Evolutionary conservation across 2,888 invertebrate genomes (phyloP), one percentile per base, ranked within the genome.

Genomic region (Urechis unicinctus): DNA sequence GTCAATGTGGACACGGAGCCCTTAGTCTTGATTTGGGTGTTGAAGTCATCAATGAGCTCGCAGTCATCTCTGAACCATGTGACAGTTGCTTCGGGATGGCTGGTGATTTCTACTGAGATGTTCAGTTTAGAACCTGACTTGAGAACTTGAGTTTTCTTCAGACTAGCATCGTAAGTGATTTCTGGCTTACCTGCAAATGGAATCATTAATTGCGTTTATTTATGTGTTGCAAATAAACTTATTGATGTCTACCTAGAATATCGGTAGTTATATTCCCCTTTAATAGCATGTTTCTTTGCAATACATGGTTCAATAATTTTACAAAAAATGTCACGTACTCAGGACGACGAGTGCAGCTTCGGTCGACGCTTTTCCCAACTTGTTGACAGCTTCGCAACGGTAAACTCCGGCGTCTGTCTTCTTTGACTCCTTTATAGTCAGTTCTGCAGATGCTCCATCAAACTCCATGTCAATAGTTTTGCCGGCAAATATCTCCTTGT

Each of bases 341-440:
- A 71, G 70, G 26, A 74, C 66, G 53, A 67, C 56, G 6, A 74
- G 64, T 44, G 62, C 68, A 53, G 68, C 69, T 53, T 69, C 66
- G 13, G 73, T 72, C 55, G 70, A 67, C 13, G 70, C 72, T 56
- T 67, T 61, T 22, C 74, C 74, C 25, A 73, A 61, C 25, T 67
- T 66, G 59, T 75, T 75, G 46, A 61, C 52, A 5, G 70, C 72
- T 61, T 71, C 68, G 52, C 72, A 66, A 30, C 62, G 60, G 62
- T 74, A 75, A 3, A 64, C 62, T 31, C 69, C 73, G 41, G 70
- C 64, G 60, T 75, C 74, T 4, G 64, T 65, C 28, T 68, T 66
- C 53, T 70, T 68, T 3, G 71, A 69, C 50, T 71, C 68, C 56
- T 70, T 87, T 65, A 93, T 86, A 30, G 85, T 85, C 51, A 95